Base-by-base conservation (phyloP, 1,140 invertebrate genomes). In the Drosophila setifemur region DNA sequence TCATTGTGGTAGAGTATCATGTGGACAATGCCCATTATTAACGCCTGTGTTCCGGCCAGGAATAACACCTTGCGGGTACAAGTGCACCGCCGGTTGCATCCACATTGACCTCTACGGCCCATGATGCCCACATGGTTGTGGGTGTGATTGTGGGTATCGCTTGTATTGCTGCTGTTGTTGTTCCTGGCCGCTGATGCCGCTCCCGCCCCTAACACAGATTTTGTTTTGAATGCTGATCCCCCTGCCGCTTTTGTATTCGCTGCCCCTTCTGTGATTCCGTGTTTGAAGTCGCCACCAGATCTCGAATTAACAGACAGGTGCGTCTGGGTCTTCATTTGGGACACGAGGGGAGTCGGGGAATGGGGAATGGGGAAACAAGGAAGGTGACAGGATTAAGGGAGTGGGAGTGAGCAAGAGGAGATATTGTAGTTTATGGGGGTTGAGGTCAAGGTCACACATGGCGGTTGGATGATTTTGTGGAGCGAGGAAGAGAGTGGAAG, bases 1-100 rank as follows among this genome's bases (percentile, higher is more conserved):
- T 64, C 70, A 25, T 75, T 82, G 25, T 14, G 28, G 11, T 18
- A 33, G 7, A 75, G 9, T 28, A 68, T 37, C 21, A 73, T 16
- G 33, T 50, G 52, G 5, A 40, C 7, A 7, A 53, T 9, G 11
- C 43, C 53, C 5, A 76, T 12, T 2, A 76, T 7, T 5, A 61
- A 2, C 1, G 43, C 16, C 25, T 76, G 39, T 12, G 35, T 8
- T 1, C 49, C 40, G 31, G 37, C 48, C 21, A 57, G 18, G 5
- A 70, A 39, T 2, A 52, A 6, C 2, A 35, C 40, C 2, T 16
- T 9, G 1, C 53, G 35, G 1, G 12, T 4, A 16, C 23, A 47
- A 4, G 16, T 4, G 40, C 31, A 39, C 2, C 44, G 23, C 1
- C 42, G 42, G 5, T 18, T 6, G 9, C 49, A 1, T 5, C 4